phyloP scores from a whole-genome alignment of 2,797 vertebrate species.

The Pseudochirops corinnae region DNA sequence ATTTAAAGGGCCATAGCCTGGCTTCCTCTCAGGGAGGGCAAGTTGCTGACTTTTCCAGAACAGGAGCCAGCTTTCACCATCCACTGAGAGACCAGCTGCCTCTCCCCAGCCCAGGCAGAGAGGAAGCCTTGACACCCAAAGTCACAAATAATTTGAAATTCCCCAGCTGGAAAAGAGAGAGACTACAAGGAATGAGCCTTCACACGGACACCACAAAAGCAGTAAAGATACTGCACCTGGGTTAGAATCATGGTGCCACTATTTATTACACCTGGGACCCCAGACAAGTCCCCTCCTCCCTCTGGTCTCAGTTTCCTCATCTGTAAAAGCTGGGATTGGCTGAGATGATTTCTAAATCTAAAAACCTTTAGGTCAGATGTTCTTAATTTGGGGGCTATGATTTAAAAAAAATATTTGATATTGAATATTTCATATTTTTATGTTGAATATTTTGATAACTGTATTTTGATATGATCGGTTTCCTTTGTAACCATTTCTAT shows the following conservation, averaged over 20 bases:
- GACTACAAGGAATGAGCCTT: not conserved
- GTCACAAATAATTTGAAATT: not conserved
- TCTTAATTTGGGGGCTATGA: not conserved
- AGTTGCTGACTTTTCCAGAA: constrained; percentile 76
- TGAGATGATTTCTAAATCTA: not conserved
- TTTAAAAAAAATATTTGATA: too few species aligned
- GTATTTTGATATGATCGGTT: not conserved
- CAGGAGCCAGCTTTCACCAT: constrained; percentile 60
- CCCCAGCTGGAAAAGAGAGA: not conserved
- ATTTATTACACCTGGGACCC: not conserved
- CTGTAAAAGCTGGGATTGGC: not conserved
- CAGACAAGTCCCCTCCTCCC: not conserved
- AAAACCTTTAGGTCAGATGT: not conserved
- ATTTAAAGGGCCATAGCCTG: constrained; percentile 79
- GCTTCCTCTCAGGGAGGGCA: constrained; percentile 75
- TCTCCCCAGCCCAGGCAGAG: not conserved
- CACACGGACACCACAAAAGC: not conserved
- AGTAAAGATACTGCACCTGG: not conserved
- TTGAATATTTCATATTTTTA: not conserved
- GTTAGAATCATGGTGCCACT: not conserved
- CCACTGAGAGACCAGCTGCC: not conserved
- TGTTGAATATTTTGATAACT: not conserved
- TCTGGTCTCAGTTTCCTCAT: not conserved
- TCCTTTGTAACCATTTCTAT: not conserved
- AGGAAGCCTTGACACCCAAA: not conserved